Percentiles rank a stretch among this genome's conserved stretches.
These are phyloP conservation scores for Gobionotothen gibberifrons DNA, from an alignment of 2,797 vertebrate genomes.

Conservation along the genomic window DNA sequence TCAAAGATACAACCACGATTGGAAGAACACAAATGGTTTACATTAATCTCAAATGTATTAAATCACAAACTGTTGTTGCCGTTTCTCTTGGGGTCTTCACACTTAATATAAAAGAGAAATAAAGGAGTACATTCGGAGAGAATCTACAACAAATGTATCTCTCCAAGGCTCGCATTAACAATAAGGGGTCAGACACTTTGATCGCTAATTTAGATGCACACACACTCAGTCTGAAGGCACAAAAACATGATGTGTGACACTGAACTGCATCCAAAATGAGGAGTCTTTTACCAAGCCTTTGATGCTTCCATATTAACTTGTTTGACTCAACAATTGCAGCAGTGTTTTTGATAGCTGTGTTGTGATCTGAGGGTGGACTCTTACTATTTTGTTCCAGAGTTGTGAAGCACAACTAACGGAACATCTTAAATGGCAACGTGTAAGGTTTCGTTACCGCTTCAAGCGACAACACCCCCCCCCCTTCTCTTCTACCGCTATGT, in stretches of 20 bases:
- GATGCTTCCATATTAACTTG: conserved; percentile 15
- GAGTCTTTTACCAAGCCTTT: conserved; percentile 14
- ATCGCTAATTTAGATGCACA: conserved; percentile 8
- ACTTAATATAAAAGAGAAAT: conserved; percentile 27
- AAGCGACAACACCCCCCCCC: neutral
- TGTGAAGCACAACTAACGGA: conserved; percentile 20
- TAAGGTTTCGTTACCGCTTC: conserved; percentile 38
- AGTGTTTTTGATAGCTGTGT: conserved; percentile 4
- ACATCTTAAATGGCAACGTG: conserved; percentile 15
- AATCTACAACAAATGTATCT: conserved; percentile 16
- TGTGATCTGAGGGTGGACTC: conserved; percentile 9
- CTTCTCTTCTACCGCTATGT: no score
- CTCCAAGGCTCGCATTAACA: conserved; percentile 9
- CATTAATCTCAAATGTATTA: conserved; percentile 37
- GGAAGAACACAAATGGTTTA: conserved; percentile 27
- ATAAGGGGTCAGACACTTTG: conserved; percentile 13
- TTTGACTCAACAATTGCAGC: conserved; percentile 25
- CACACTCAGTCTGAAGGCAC: neutral
- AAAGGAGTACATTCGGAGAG: conserved; percentile 8
- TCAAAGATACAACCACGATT: conserved; percentile 10
- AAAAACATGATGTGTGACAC: neutral
- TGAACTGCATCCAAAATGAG: conserved; percentile 9
- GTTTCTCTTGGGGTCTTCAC: conserved; percentile 5
- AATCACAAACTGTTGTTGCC: conserved; percentile 11
- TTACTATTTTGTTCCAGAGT: conserved; percentile 6